Base-by-base conservation (phyloP, 1,140 invertebrate genomes). In the Trichonephila clavipes region DNA sequence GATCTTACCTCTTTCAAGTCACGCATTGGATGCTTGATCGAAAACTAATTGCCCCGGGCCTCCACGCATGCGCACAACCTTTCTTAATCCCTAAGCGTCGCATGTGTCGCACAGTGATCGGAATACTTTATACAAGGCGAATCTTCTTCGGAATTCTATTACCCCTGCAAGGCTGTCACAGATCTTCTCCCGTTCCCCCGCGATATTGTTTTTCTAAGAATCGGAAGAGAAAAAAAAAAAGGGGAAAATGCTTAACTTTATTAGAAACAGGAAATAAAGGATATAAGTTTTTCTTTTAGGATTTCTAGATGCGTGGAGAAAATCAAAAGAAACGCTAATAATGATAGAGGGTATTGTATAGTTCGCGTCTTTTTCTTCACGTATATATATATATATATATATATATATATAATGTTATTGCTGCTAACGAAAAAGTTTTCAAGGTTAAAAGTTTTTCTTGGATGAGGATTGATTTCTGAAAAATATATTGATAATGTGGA, bases 71-170 rank as follows among this genome's bases (percentile, higher is more conserved):
- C 85, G 85, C 59, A 62, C 16, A 24, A 16, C 18, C 85, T 34
- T 28, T n/a, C 69, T 28, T 72, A 72, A 72, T 72, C 69, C 28
- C 69, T 24, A 72, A 34, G 69, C 69, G 69, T 24, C 69, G 69
- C 69, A 72, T 72, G 59, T 62, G 85, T 62, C 58, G 51, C 59
- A 51, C 59, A 28, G 85, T 87, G 85, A 87, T 87, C 85, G 85
- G 85, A 87, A 87, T 87, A 87, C 85, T 87, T 87, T 61, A 87
- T 40, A 62, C 59, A 34, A 62, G 58, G 58, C 21, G 28, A n/a
- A 83, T 83, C 81, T 83, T 83, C 81, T 83, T 83, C 51, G 40
- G 59, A 87, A 87, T 87, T 87, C 85, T 87, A 87, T 87, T 87
- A 87, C 85, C 51, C n/a, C 40, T 28, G 14, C 69, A 28, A 16